A percentile compares a stretch with the other conserved stretches of the same genome.
Evolutionary conservation across 2,888 invertebrate genomes (phyloP).

Genomic region (Periphyllus acericola): DNA sequence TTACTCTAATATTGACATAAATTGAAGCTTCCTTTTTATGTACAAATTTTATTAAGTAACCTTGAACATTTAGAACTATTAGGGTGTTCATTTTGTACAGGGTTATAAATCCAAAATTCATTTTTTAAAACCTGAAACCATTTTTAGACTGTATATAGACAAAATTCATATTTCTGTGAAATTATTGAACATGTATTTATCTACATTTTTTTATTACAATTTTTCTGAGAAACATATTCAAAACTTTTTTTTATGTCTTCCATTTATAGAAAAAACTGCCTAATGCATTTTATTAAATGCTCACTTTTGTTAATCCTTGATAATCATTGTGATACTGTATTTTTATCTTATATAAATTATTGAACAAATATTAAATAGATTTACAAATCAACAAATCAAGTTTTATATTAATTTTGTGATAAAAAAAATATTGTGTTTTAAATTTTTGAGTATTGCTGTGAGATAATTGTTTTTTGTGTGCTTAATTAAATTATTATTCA

Average conservation of each 20-base stretch:
- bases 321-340: slow-evolving; percentile 28
- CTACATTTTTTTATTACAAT: background rate
- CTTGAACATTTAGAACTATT: background rate
- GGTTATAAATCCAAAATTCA: slow-evolving; percentile 13
- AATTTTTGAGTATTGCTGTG: background rate
- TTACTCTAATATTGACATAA: slow-evolving; percentile 9
- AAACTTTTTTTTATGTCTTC: slow-evolving; percentile 32
- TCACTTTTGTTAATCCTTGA: background rate
- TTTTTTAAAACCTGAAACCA: background rate
- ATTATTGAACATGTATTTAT: background rate
- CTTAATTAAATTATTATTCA: background rate
- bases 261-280: slow-evolving; percentile 15
- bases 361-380: background rate
- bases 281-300: slow-evolving; percentile 1
- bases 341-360: background rate
- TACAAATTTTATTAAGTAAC: background rate
- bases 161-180: background rate
- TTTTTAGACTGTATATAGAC: background rate
- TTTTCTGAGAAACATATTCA: slow-evolving; percentile 9
- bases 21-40: slow-evolving; percentile 17
- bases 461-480: background rate
- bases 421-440: background rate
- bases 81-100: slow-evolving; percentile 1
- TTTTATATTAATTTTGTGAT: slow-evolving; percentile 14
- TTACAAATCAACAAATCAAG: background rate